Conservation (phyloP, 2,888 invertebrate species). For the Notodonta dromedarius region DNA sequence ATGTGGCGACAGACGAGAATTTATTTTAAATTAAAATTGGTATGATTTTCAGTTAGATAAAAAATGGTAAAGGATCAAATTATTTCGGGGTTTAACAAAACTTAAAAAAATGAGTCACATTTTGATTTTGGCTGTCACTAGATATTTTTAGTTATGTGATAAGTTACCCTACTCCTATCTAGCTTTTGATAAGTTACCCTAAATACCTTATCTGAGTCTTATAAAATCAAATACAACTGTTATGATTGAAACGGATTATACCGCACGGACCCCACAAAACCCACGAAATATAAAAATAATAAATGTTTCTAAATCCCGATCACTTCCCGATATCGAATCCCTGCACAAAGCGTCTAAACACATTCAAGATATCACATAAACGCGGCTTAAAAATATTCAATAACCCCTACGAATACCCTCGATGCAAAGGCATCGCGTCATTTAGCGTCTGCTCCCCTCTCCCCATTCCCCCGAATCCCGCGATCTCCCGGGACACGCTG, state of each 20-base stretch:
- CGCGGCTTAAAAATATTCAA: slow-evolving; percentile 39
- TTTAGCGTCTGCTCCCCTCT: slow-evolving; percentile 32
- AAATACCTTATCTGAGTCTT: no score
- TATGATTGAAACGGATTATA: not conserved
- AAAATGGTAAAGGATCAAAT: not conserved
- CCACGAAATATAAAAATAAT: not conserved
- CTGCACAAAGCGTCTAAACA: slow-evolving; percentile 17
- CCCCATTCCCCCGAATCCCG: slow-evolving; percentile 23
- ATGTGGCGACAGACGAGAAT: not conserved
- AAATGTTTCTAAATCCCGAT: not conserved
- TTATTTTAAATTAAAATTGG: not conserved
- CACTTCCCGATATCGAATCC: not conserved
- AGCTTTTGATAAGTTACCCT: no score
- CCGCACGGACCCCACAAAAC: not conserved
- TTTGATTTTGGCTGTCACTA: no score
- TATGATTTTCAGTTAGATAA: not conserved
- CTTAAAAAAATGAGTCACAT: no score
- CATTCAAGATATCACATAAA: slow-evolving; percentile 11
- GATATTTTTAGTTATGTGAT: no score
- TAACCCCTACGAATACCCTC: slow-evolving; percentile 33
- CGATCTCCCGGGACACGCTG: slow-evolving; percentile 29
- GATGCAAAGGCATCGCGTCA: slow-evolving; percentile 36
- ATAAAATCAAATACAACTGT: no score
- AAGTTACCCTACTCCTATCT: no score
- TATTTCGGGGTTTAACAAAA: not conserved